phyloP scores from a whole-genome alignment of 2,888 invertebrate genomes.

The Phaedon cochleariae region DNA sequence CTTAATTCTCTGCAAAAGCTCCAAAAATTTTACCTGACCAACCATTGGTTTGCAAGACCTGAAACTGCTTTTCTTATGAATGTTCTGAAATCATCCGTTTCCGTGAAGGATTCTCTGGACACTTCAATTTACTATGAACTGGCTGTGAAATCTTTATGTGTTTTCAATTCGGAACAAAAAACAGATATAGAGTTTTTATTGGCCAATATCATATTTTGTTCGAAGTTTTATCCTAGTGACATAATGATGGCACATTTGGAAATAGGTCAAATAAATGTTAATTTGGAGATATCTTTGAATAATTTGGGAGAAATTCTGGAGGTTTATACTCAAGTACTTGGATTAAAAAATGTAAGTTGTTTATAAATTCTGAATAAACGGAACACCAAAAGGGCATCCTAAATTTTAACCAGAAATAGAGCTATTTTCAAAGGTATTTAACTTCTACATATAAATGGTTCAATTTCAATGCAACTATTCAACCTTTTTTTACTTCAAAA shows the following conservation, averaged over 20 bases:
- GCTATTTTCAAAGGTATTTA: too few species aligned
- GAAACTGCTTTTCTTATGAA: conserved; percentile 68
- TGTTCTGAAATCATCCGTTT: conserved; percentile 61
- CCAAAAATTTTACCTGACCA: conserved; percentile 60
- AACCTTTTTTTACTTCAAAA: too few species aligned
- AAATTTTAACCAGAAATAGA: too few species aligned
- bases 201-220: conserved; percentile 69
- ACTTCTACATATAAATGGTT: too few species aligned
- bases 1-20: conserved; percentile 58
- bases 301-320: conserved; percentile 54
- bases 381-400: too few species aligned
- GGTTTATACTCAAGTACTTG: conserved; percentile 56
- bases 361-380: conserved; percentile 17
- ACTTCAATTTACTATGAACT: conserved; percentile 67
- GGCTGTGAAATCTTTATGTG: conserved; percentile 69
- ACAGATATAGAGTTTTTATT: conserved; percentile 68
- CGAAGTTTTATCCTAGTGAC: conserved; percentile 68
- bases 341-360: conserved; percentile 52
- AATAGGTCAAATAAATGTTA: conserved; percentile 61
- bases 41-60: conserved; percentile 72
- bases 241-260: conserved; percentile 66
- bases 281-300: conserved; percentile 59
- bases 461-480: too few species aligned
- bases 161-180: conserved; percentile 69
- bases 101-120: conserved; percentile 57